Conservation (phyloP, 2,888 invertebrate species). For the Panopea generosa region DNA sequence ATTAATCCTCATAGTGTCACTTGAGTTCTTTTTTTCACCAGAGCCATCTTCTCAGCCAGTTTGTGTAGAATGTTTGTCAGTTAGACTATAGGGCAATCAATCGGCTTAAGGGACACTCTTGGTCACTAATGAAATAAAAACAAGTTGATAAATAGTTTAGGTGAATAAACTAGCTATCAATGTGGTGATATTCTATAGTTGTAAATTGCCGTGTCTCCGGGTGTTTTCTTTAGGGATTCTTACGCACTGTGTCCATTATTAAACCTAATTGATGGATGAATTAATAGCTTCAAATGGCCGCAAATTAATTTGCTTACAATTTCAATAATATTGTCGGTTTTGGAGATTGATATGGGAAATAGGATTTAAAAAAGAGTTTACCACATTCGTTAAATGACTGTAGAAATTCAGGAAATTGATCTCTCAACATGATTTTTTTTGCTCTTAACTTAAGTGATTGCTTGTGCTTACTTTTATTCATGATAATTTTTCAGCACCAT, state of each 20-base stretch:
- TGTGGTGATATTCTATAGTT: slow-evolving; percentile 57
- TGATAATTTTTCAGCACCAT: too few species aligned
- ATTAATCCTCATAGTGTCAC: slow-evolving; percentile 57
- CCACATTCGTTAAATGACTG: too few species aligned
- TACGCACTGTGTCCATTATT: slow-evolving; percentile 57
- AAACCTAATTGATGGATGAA: slow-evolving; percentile 66
- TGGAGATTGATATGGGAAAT: slow-evolving; percentile 44
- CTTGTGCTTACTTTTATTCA: too few species aligned
- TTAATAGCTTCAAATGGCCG: slow-evolving; percentile 66
- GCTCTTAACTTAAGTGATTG: too few species aligned
- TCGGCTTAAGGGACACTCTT: slow-evolving; percentile 49
- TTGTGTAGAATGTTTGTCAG: slow-evolving; percentile 46
- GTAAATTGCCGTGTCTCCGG: slow-evolving; percentile 49
- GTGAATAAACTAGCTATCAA: slow-evolving; percentile 33
- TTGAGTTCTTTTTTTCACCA: slow-evolving; percentile 47
- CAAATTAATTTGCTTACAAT: slow-evolving; percentile 68
- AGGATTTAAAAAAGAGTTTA: slow-evolving; percentile 20
- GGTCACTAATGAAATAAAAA: slow-evolving; percentile 67
- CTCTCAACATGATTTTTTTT: too few species aligned
- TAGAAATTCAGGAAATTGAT: too few species aligned
- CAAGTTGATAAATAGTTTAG: slow-evolving; percentile 58
- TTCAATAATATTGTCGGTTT: slow-evolving; percentile 51
- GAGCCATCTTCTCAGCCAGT: neutral
- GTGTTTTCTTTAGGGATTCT: slow-evolving; percentile 63
- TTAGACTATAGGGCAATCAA: slow-evolving; percentile 41